Evolutionary conservation across 1,140 invertebrate species (phyloP), one percentile per base, ranked within the genome.

Genomic region (Chymomyza costata): DNA sequence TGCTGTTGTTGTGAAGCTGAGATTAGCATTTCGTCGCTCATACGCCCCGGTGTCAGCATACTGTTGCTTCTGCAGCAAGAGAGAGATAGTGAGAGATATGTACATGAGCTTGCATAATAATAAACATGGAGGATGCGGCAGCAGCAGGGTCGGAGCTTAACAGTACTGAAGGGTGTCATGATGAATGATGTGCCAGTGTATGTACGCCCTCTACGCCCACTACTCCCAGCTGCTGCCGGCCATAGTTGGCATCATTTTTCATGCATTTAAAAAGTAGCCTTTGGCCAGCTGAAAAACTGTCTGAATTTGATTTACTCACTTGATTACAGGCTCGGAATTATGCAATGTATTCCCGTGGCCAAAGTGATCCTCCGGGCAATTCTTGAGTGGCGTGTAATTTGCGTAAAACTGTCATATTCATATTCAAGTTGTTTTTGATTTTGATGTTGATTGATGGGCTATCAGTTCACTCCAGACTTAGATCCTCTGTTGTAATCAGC

Each of bases 291-390:
- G 63, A 54, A 74, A 73, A 68, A 74, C 67, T 78, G 73, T 78
- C 73, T 63, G 81, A 78, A 78, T 80, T 78, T 78, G 73, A 78
- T 78, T 78, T 78, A 80, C 73, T 80, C 73, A 80, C 73, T 78
- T 78, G 73, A 78, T 78, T 78, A 78, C 66, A 54, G 52, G 40
- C 7, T 54, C 16, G 2, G 5, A 19, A n/a, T 8, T n/a, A 11
- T 32, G 15, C 21, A 16, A 32, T 17, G 25, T 10, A 0, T 16
- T 17, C 0, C 21, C 3, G 3, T 19, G 14, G 6, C 17, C 31
- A 44, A 55, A 65, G 65, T 71, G 49, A n/a, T 46, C 69, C 51
- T 37, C 49, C 25, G 53, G 59, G 38, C 71, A 63, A 78, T 78
- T 78, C 62, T 80, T 63, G 63, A 71, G 59, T 55, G 64, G 56